A percentile compares a stretch with the other conserved stretches of the same genome.
phyloP scores from a whole-genome alignment of 2,113 vertebrate genomes.

The Sander vitreus region DNA sequence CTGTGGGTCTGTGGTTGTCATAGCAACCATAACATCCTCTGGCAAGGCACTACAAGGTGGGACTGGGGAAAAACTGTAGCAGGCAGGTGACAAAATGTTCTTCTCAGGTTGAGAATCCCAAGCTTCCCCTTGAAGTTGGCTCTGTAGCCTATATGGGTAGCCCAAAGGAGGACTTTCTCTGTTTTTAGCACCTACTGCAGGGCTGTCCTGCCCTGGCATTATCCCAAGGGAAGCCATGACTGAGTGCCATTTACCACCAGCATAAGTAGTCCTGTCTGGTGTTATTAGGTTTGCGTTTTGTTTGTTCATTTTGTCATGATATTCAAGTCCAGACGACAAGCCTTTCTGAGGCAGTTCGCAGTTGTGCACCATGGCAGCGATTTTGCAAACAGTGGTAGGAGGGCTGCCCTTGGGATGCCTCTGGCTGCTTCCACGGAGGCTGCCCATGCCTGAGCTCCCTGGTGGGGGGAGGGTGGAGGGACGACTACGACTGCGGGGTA shows the following conservation, averaged over 20 bases:
- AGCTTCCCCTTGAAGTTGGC: conserved; percentile 61
- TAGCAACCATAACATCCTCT: conserved; percentile 64
- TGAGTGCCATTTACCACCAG: conserved; percentile 78
- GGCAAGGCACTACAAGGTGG: conserved; percentile 71
- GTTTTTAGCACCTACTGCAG: conserved; percentile 63
- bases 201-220: conserved; percentile 78
- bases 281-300: conserved; percentile 68
- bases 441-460: conserved; percentile 65
- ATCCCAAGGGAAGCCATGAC: conserved; percentile 84
- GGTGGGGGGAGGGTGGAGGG: conserved; percentile 78
- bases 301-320: conserved; percentile 67
- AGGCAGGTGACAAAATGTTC: conserved; percentile 64
- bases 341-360: conserved; percentile 66
- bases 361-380: conserved; percentile 69
- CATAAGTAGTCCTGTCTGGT: conserved; percentile 55
- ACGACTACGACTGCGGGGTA: conserved; percentile 84
- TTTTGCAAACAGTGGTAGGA: conserved; percentile 56
- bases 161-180: conserved; percentile 75
- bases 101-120: conserved; percentile 72
- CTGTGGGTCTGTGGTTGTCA: conserved; percentile 83
- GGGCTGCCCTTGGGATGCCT: conserved; percentile 64
- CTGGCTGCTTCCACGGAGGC: conserved; percentile 73
- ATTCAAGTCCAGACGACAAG: conserved; percentile 59
- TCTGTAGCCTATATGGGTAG: conserved; percentile 76
- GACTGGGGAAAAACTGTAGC: conserved; percentile 55